Conservation (phyloP, 2,797 vertebrate genomes). For the Anomalospiza imberbis region DNA sequence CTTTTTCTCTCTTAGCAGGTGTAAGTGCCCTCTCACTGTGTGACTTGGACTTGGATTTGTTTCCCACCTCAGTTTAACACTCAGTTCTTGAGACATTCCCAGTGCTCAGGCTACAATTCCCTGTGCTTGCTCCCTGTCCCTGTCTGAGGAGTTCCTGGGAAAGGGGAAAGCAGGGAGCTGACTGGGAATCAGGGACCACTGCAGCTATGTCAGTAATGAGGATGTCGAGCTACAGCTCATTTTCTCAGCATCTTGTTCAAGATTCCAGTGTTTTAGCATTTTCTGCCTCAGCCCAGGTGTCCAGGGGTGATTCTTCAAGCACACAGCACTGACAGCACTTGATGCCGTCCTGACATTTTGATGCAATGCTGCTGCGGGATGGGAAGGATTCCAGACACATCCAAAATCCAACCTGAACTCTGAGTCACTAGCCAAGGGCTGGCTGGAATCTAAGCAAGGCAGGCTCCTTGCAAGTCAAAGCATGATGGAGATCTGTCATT, state of each 20-base stretch:
- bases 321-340: neutral
- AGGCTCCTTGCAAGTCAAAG: neutral
- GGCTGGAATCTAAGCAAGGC: neutral
- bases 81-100: neutral
- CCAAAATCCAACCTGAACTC: neutral
- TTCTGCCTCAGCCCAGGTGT: neutral
- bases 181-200: neutral
- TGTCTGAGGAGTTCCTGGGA: neutral
- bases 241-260: neutral
- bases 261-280: neutral
- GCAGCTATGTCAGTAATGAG: neutral
- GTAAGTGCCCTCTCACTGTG: rapidly evolving
- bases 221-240: neutral
- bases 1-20: neutral
- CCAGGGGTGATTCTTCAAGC: neutral
- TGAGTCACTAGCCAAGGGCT: neutral
- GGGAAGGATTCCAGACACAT: neutral
- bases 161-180: neutral
- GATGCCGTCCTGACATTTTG: neutral
- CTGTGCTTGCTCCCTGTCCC: neutral
- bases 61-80: neutral
- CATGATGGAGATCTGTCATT: neutral
- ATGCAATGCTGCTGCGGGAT: rapidly evolving
- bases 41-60: neutral
- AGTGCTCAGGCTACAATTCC: neutral